These are phyloP conservation scores for Vanessa atalanta DNA, from an alignment of 1,140 invertebrate species.

Conservation along the genomic window DNA sequence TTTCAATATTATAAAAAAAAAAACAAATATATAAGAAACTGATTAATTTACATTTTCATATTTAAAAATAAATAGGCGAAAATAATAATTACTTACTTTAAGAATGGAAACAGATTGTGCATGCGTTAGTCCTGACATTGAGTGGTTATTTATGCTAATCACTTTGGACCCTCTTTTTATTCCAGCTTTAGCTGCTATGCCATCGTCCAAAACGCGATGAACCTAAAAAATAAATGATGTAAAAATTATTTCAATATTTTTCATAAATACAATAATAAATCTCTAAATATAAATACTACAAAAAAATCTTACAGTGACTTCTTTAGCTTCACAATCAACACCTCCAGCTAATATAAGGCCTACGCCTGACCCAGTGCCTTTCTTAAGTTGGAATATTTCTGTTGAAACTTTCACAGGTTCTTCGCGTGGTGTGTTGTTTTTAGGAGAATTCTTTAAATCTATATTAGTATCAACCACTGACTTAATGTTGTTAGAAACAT, in stretches of 20 bases:
- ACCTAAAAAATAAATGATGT: conserved; percentile 82
- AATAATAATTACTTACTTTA: conserved; percentile 83
- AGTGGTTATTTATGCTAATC: conserved; percentile 93
- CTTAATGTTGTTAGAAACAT: conserved; percentile 12
- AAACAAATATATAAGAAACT: no score
- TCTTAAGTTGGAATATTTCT: conserved; percentile 62
- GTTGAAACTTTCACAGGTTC: conserved; percentile 38
- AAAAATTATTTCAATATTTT: neutral
- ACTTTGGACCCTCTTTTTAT: conserved; percentile 94
- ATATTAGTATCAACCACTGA: neutral
- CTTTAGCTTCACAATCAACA: conserved; percentile 93
- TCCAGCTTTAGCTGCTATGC: conserved; percentile 92
- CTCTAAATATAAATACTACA: conserved; percentile 5
- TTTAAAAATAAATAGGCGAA: neutral
- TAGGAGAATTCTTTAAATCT: conserved; percentile 10
- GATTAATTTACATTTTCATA: no score
- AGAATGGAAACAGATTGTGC: conserved; percentile 91
- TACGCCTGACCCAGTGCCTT: conserved; percentile 86
- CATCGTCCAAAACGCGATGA: conserved; percentile 91
- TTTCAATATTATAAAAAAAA: no score
- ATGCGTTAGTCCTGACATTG: conserved; percentile 90
- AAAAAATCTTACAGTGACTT: conserved; percentile 88
- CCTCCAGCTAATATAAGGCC: conserved; percentile 94
- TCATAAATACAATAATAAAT: neutral
- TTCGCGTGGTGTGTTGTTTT: conserved; percentile 27